These are phyloP conservation scores for Margaritifera margaritifera DNA, from an alignment of 2,888 invertebrate species.

Conservation along the genomic window DNA sequence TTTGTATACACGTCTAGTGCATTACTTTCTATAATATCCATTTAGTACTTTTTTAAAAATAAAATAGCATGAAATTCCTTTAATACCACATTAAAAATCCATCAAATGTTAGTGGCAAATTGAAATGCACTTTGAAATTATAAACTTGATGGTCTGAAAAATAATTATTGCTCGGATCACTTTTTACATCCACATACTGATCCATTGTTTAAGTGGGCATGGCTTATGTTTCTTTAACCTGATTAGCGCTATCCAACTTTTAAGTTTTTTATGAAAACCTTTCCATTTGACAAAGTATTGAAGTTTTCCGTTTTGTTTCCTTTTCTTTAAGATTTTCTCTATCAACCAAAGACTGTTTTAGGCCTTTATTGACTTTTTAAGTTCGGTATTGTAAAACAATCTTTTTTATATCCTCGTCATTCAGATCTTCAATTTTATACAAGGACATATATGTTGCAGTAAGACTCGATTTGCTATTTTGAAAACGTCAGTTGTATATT, in stretches of 20 bases:
- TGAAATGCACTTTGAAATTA: no score
- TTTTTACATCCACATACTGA: no score
- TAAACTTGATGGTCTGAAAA: no score
- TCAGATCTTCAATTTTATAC: conserved; percentile 2
- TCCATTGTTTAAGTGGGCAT: no score
- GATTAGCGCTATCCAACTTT: conserved; percentile 1
- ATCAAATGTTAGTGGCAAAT: no score
- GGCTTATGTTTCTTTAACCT: no score
- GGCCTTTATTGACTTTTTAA: neutral
- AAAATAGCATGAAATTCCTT: no score
- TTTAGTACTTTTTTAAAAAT: no score
- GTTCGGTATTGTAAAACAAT: conserved; percentile 1
- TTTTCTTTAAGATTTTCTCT: neutral
- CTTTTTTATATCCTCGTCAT: neutral
- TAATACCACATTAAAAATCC: no score
- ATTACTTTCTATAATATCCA: no score
- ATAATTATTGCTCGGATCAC: no score
- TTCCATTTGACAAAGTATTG: conserved; percentile 2
- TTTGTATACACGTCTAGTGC: no score
- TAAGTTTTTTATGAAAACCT: neutral
- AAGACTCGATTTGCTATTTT: conserved; percentile 2
- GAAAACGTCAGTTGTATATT: conserved; percentile 14
- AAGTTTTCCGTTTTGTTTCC: neutral
- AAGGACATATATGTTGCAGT: conserved; percentile 12
- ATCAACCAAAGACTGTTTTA: conserved; percentile 4